phyloP scores from a whole-genome alignment of 1,140 invertebrate species.

The Kradibia gibbosae region DNA sequence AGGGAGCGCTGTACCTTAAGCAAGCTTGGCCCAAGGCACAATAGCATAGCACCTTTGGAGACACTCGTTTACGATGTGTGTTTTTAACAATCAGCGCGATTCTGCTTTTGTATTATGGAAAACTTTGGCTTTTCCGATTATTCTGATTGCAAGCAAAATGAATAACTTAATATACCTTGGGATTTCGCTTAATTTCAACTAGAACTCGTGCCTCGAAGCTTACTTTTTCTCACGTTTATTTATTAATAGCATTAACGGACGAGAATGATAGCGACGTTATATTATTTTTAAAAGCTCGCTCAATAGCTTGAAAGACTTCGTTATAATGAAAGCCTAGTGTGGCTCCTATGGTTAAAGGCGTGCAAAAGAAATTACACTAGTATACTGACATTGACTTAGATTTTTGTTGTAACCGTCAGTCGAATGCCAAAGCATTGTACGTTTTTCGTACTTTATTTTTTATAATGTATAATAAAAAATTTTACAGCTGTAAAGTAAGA shows the following conservation, averaged over 20 bases:
- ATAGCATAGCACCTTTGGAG: slow-evolving; percentile 1
- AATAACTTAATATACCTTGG: background rate
- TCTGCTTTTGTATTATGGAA: slow-evolving; percentile 7
- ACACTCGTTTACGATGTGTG: slow-evolving; percentile 32
- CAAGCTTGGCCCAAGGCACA: background rate
- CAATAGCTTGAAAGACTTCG: background rate
- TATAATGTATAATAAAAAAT: slow-evolving; percentile 13
- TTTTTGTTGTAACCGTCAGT: background rate
- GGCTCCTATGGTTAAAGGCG: background rate
- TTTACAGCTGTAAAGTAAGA: slow-evolving; percentile 4
- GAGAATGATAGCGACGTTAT: background rate
- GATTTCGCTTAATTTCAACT: slow-evolving; percentile 5
- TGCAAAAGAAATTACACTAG: background rate
- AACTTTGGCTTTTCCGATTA: background rate
- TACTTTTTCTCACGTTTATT: background rate
- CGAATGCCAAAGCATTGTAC: background rate
- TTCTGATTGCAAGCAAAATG: background rate
- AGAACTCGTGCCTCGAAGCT: slow-evolving; percentile 2
- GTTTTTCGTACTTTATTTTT: slow-evolving; percentile 18
- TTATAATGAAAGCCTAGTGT: background rate
- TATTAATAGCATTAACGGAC: background rate
- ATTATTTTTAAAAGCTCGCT: background rate
- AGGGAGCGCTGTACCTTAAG: slow-evolving; percentile 16
- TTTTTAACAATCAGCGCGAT: background rate
- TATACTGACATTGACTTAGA: background rate